Evolutionary conservation across 2,797 vertebrate species (phyloP), one percentile per base, ranked within the genome.

Genomic region (Eidolon dupreanum): DNA sequence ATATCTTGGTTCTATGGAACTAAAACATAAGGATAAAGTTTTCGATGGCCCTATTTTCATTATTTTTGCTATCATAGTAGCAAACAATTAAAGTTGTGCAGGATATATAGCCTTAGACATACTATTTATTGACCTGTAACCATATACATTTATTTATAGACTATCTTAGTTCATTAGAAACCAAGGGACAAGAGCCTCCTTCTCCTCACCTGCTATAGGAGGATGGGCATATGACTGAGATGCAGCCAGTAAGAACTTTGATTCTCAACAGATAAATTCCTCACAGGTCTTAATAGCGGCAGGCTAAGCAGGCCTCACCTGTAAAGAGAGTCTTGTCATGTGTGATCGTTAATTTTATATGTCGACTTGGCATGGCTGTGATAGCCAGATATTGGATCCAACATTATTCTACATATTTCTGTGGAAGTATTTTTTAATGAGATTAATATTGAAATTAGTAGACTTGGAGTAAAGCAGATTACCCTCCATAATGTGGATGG

Each of bases 1-100:
- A 92, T 74, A 15, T 93, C n/a, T 93, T 92, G 63, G 8, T 73
- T 96, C 28, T 92, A 26, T 74, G 26, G 5, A 93, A 41, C 6
- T 87, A 77, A 92, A 97, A 86, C 49, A 9, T 36, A 88, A 86
- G 41, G 70, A 79, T 53, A 15, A 86, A 59, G 73, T n/a, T 93
- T 95, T 81, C 92, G 7, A 78, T 68, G 59, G 22, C 8, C 1
- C 5, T 43, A 19, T 90, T 95, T 96, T 89, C 26, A 85, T 59
- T 28, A 74, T 73, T 88, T 74, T 83, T 88, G 49, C 83, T 81
- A 81, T 81, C 73, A 82, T 15, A 59, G 46, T 49, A 77, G 13
- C 24, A 88, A 85, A 41, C 19, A 94, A 26, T 77, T 71, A 73
- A 89, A 95, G n/a, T 66, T 38, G 74, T 51, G 15, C 36, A 94